Percentiles rank a stretch among this genome's conserved stretches.
Evolutionary conservation across 2,888 invertebrate species (phyloP).

Genomic region (Rhabditoides inermis): DNA sequence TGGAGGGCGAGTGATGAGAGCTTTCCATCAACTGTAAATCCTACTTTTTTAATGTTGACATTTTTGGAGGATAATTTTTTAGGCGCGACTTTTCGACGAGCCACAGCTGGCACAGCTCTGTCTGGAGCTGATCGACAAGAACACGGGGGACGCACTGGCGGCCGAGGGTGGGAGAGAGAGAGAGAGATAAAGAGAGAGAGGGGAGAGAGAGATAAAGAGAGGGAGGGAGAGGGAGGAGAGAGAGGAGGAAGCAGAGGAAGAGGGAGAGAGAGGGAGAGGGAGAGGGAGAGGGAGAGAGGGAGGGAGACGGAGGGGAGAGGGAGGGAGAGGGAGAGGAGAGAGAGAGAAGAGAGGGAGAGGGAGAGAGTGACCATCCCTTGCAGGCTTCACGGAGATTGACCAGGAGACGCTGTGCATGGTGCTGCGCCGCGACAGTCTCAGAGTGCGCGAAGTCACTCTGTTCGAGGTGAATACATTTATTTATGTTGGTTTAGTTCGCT

Average conservation of each 20-base stretch:
- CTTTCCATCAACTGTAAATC: no score
- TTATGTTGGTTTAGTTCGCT: neutral
- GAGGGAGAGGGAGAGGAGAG: neutral
- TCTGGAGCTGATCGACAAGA: slow-evolving; percentile 74
- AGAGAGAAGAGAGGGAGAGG: neutral
- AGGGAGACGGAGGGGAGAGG: no score
- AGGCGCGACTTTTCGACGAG: slow-evolving; percentile 73
- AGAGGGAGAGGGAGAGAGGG: neutral
- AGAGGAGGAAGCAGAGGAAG: no score
- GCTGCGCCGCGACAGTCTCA: slow-evolving; percentile 69
- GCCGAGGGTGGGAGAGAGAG: slow-evolving; percentile 63
- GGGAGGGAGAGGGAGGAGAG: neutral
- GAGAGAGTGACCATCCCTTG: no score
- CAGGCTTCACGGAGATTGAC: slow-evolving; percentile 71
- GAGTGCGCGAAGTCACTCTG: slow-evolving; percentile 70
- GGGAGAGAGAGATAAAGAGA: no score
- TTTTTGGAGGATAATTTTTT: slow-evolving; percentile 10
- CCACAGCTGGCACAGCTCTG: slow-evolving; percentile 72
- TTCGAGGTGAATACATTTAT: slow-evolving; percentile 61
- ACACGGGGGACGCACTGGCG: slow-evolving; percentile 69
- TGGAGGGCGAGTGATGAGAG: no score
- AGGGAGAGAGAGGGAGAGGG: neutral
- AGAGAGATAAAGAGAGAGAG: no score
- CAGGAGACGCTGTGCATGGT: slow-evolving; percentile 70
- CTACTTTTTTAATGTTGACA: no score